phyloP scores from a whole-genome alignment of 2,113 vertebrate species.

The Ictalurus furcatus region DNA sequence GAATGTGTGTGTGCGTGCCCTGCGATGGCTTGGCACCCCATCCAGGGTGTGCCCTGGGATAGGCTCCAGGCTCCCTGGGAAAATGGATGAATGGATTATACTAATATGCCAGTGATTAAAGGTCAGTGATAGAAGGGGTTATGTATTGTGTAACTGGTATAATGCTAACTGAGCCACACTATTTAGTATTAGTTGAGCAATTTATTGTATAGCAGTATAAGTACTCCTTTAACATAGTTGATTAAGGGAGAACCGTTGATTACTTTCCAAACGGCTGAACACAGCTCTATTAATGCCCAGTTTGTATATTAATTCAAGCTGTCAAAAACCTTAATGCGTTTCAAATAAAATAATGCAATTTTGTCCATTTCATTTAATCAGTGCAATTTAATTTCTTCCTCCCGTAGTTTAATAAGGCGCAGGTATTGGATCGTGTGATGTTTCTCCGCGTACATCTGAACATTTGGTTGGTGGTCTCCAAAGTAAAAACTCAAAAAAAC shows the following conservation, averaged over 20 bases:
- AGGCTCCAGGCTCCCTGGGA: no score
- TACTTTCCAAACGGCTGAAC: not conserved
- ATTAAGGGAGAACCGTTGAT: not conserved
- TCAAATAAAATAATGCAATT: not conserved
- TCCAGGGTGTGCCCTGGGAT: no score
- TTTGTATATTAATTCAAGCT: not conserved
- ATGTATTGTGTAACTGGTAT: not conserved
- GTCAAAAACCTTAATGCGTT: not conserved
- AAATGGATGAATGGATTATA: no score
- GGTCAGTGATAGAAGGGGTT: not conserved
- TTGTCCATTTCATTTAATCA: not conserved
- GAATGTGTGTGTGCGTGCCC: no score
- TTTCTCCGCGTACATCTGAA: not conserved
- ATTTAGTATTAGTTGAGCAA: not conserved
- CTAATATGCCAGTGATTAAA: not conserved
- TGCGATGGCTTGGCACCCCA: no score
- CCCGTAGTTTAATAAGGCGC: not conserved
- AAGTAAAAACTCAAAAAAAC: not conserved
- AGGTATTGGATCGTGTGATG: not conserved
- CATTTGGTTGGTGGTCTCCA: not conserved
- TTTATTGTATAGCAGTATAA: not conserved
- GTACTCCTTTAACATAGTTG: not conserved
- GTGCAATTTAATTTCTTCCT: not conserved
- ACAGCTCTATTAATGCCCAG: not conserved
- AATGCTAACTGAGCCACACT: not conserved